phyloP scores from a whole-genome alignment of 2,113 vertebrate genomes.

The Leptocoma aspasia region DNA sequence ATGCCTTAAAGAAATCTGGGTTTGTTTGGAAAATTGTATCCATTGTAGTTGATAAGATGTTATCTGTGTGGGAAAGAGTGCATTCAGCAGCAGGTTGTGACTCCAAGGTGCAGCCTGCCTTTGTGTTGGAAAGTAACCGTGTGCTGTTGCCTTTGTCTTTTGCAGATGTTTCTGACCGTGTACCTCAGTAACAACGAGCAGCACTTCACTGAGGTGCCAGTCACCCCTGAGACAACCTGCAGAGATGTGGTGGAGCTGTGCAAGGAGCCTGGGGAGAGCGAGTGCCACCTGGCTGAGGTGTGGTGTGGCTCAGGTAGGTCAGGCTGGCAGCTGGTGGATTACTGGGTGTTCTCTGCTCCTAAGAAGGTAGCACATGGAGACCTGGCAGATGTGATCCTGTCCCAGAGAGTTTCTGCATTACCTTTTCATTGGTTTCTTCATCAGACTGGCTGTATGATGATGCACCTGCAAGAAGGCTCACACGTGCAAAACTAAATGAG shows the following conservation, averaged over 20 bases:
- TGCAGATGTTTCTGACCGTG: constrained; percentile 96
- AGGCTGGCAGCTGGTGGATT: not conserved
- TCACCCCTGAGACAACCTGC: constrained; percentile 92
- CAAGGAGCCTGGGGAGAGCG: constrained; percentile 89
- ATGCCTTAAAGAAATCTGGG: not conserved
- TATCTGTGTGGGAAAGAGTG: not conserved
- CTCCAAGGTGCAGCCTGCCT: not conserved
- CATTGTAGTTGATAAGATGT: not conserved
- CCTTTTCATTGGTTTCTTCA: not conserved
- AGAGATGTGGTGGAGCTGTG: constrained; percentile 95
- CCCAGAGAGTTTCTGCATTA: not conserved
- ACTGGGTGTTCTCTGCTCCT: not conserved
- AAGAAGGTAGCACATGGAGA: not conserved
- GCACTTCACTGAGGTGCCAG: constrained; percentile 96
- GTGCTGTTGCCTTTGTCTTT: not conserved
- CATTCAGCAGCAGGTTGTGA: not conserved
- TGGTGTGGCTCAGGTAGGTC: constrained; percentile 92
- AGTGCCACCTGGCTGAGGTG: constrained; percentile 91
- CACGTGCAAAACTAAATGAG: not conserved
- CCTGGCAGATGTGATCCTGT: accelerated
- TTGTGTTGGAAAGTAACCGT: not conserved
- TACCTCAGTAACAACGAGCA: constrained; percentile 98
- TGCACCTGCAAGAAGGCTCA: not conserved
- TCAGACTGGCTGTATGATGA: not conserved
- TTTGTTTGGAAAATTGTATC: not conserved